Base-by-base conservation (phyloP, 2,888 invertebrate genomes). In the Cerastoderma edule region DNA sequence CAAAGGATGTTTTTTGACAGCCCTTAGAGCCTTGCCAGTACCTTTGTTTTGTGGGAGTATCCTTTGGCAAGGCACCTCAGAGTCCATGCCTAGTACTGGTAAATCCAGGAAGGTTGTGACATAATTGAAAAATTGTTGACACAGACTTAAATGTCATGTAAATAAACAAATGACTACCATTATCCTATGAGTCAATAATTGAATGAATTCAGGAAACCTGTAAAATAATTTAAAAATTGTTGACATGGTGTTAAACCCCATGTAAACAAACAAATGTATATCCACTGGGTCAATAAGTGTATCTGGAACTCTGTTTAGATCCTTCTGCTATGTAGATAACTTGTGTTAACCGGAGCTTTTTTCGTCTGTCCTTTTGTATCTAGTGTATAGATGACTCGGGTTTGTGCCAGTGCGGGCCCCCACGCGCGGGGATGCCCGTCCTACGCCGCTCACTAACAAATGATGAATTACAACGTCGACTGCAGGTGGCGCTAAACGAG, bases 401-500 rank as follows among this genome's bases (percentile, higher is more conserved):
- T 53, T 46, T 80, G 57, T 84, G 78, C 75, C 75, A 75, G 28
- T 84, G 76, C 72, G 74, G 73, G 32, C 76, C 83, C 48, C 65
- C 67, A 35, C 69, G 78, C 22, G 72, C 75, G n/a, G 77, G 79
- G 63, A 83, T 83, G 80, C 83, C 83, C 48, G 46, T 71, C n/a
- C 80, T 85, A 27, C 76, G 80, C 44, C 84, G 84, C 77, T 84
- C 85, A 73, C 60, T 83, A 77, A 84, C 84, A 46, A 80, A 87
- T 56, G 89, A 88, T 69, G 88, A 88, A 71, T 82, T 88, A 66
- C 86, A 88, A 83, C 85, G 83, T 78, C 84, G 87, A 70, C 86
- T 88, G 54, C 87, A 88, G 78, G 85, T 86, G 70, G 87, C 87
- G n/a, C 75, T 87, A 28, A 81, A 84, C 53, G 87, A 88, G 53